Base-by-base conservation (phyloP, 2,888 invertebrate species). In the Temnothorax ravouxi region DNA sequence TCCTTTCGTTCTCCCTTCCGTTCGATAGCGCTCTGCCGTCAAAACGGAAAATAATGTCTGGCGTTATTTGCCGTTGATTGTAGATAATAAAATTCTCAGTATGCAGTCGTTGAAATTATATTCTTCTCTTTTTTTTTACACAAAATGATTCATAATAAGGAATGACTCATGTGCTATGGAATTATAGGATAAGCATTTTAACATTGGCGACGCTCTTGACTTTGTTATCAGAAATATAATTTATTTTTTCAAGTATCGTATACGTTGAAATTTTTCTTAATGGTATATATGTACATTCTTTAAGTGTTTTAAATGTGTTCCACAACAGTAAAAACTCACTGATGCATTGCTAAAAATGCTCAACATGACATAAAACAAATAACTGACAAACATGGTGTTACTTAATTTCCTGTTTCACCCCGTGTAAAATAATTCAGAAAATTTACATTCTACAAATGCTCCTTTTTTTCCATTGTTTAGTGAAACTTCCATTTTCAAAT, bases 1-100 rank as follows among this genome's bases (percentile, higher is more conserved):
- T 87, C 88, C 87, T 88, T 87, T 89, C 90, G 87, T 86, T 88
- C 80, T 67, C 84, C 88, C 82, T 66, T 75, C 50, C 15, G 38
- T 41, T 80, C 79, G 59, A 80, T 61, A 61, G 11, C 38, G 25
- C 13, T 61, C 38, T 18, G 18, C 38, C 25, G 11, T 64, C 44
- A 15, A 44, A 66, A 71, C 79, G 47, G 21, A 50, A 72, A 80
- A 72, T 61, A 80, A 80, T 80, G 38, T 38, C 56, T 15, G 6
- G 9, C 71, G 71, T 71, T 18, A 54, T 54, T 66, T 54, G 18
- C 21, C 18, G 44, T 79, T 69, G 21, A 13, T 79, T 56, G 38
- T 25, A 21, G 44, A 71, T n/a, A 18, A 61, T 18, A 2, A 29
- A 52, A 59, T 29, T 29, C 21, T 72, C 6, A 41, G 11, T 11